Conservation (phyloP, 2,888 invertebrate genomes). For the Cheilosia soror region DNA sequence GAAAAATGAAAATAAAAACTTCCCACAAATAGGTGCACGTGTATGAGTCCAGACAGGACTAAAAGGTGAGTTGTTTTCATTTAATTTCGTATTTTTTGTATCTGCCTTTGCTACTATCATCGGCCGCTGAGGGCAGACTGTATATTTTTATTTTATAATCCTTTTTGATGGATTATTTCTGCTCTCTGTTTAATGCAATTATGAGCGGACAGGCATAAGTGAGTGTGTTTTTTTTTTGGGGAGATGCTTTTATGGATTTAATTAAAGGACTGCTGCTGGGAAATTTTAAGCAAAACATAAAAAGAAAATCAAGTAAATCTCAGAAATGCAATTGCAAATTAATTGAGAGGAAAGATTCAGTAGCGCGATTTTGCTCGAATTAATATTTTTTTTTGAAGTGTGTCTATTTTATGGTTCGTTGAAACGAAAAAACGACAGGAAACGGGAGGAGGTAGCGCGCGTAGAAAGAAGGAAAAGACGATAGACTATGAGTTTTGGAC, state of each 20-base stretch:
- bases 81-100: slow-evolving; percentile 1
- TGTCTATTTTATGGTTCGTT: no score
- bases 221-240: background rate
- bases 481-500: no score
- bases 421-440: no score
- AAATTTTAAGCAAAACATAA: background rate
- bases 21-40: background rate
- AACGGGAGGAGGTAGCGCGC: no score
- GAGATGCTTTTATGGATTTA: slow-evolving; percentile 3
- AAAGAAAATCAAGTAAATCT: background rate
- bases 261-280: slow-evolving; percentile 2
- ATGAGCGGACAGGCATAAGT: background rate
- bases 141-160: background rate
- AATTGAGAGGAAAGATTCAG: slow-evolving; percentile 10
- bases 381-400: no score
- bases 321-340: background rate
- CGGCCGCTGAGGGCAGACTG: background rate
- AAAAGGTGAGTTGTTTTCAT: slow-evolving; percentile 6
- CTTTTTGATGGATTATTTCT: slow-evolving; percentile 2
- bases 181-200: slow-evolving; percentile 31
- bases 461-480: no score
- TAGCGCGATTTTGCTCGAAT: background rate
- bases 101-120: background rate
- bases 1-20: no score
- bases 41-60: slow-evolving; percentile 10